These are phyloP conservation scores for Cochlearius cochlearius DNA, from an alignment of 2,113 vertebrate species.

Conservation along the genomic window DNA sequence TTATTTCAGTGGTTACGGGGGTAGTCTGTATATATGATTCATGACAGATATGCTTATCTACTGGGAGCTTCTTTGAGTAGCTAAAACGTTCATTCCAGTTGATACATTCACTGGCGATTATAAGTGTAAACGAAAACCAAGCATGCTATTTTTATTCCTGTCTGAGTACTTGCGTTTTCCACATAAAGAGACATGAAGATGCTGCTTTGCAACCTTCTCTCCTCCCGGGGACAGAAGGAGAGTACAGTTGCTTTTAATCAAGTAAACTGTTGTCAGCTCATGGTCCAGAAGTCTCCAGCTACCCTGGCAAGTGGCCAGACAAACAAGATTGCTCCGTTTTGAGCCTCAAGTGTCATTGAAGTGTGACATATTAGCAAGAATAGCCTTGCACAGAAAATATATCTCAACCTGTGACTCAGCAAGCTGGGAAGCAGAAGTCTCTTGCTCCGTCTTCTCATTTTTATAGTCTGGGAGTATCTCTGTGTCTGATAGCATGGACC, in stretches of 20 bases:
- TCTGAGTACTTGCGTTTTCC: not conserved
- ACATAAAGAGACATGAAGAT: not conserved
- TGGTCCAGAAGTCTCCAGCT: not conserved
- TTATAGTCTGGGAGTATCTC: not conserved
- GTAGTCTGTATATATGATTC: not conserved
- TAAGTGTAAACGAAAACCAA: not conserved
- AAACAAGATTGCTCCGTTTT: not conserved
- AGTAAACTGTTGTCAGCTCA: not conserved
- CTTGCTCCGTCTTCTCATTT: not conserved
- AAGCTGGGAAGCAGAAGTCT: not conserved
- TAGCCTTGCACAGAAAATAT: not conserved
- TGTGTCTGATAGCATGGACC: not conserved
- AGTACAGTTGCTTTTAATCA: not conserved
- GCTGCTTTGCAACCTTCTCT: not conserved
- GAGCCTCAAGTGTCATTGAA: not conserved
- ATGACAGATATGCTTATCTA: not conserved
- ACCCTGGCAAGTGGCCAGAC: not conserved
- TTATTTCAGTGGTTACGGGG: not conserved
- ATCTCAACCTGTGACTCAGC: constrained; percentile 11
- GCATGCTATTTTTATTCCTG: not conserved
- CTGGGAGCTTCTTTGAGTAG: not conserved
- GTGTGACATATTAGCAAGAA: not conserved
- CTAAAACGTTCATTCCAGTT: not conserved
- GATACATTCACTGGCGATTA: not conserved
- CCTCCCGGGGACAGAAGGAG: not conserved